These are phyloP conservation scores for Eulemur rubriventer DNA, from an alignment of 2,797 vertebrate species.

Conservation along the genomic window DNA sequence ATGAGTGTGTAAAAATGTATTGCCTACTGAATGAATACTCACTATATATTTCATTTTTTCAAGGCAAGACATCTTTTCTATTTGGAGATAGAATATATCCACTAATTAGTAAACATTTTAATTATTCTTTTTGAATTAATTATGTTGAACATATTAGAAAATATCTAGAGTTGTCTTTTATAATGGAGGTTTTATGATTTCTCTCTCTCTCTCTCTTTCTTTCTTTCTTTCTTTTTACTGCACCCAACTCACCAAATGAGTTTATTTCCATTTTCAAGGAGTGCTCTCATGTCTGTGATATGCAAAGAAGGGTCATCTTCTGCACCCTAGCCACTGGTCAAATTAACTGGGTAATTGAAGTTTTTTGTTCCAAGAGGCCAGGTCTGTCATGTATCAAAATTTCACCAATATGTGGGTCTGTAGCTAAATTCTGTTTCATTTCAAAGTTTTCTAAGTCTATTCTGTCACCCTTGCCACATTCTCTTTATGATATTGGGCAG, in stretches of 20 bases:
- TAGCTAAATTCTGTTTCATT: neutral
- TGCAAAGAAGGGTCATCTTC: neutral
- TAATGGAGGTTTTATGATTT: neutral
- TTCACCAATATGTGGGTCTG: neutral
- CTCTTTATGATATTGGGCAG: neutral
- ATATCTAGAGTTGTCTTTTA: neutral
- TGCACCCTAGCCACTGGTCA: neutral
- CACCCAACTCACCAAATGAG: neutral
- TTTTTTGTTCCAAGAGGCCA: neutral
- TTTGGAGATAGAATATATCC: neutral
- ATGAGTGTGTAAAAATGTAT: neutral
- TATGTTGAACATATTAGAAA: neutral
- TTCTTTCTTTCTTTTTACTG: neutral
- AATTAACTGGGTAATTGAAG: neutral
- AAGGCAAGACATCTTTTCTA: neutral
- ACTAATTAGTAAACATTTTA: neutral
- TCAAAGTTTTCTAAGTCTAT: neutral
- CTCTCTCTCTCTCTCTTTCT: neutral
- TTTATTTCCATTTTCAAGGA: neutral
- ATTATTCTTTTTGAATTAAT: neutral
- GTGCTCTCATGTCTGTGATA: neutral
- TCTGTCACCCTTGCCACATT: neutral
- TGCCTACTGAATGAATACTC: neutral
- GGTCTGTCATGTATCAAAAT: neutral
- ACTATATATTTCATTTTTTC: constrained; percentile 13